Percentiles rank a stretch among this genome's conserved stretches.
These are phyloP conservation scores for Sphinx pinastri DNA, from an alignment of 2,888 invertebrate genomes.

Conservation along the genomic window DNA sequence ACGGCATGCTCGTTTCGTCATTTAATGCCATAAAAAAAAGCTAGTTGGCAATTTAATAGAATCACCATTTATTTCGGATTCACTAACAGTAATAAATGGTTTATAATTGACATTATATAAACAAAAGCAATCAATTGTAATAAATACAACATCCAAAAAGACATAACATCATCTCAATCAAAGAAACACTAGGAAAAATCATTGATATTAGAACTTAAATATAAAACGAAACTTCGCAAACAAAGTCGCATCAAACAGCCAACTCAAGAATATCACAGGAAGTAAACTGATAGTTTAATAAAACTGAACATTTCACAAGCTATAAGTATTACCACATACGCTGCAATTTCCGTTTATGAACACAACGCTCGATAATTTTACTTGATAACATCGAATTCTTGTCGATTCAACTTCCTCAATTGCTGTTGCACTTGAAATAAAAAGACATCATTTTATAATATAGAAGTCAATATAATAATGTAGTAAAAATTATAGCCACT, in stretches of 20 bases:
- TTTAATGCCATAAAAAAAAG: too few relatives aligned
- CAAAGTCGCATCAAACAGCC: background rate
- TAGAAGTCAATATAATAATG: too few relatives aligned
- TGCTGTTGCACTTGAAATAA: constrained; percentile 13
- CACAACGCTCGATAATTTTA: constrained; percentile 47
- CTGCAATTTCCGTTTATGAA: constrained; percentile 40
- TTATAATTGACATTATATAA: too few relatives aligned
- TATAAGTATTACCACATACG: constrained; percentile 40
- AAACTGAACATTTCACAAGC: constrained; percentile 31
- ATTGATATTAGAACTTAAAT: background rate
- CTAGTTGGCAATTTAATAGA: too few relatives aligned
- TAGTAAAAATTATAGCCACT: too few relatives aligned
- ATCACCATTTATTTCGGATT: too few relatives aligned
- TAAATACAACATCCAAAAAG: background rate
- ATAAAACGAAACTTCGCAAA: background rate
- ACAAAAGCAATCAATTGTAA: background rate
- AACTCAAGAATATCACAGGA: constrained; percentile 24
- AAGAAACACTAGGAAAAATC: background rate
- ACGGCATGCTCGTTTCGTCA: too few relatives aligned
- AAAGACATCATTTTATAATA: background rate
- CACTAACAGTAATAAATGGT: too few relatives aligned
- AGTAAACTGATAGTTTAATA: constrained; percentile 28
- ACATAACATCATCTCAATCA: background rate
- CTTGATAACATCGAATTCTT: constrained; percentile 47
- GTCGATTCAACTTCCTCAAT: constrained; percentile 47